These are phyloP conservation scores for Hyposoter didymator DNA, from an alignment of 2,888 invertebrate genomes.

Conservation along the genomic window DNA sequence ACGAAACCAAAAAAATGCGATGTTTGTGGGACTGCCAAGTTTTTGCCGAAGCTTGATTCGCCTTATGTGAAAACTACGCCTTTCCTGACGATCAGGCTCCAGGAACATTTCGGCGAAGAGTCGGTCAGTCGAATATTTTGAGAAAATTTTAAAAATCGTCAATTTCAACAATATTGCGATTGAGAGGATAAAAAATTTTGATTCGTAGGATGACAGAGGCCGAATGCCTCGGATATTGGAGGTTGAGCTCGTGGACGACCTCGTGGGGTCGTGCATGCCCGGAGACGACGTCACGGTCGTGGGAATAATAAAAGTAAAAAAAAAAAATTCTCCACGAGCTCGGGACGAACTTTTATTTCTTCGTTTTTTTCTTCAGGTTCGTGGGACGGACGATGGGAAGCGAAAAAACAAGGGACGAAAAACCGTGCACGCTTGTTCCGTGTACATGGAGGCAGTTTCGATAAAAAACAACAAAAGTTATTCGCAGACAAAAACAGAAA, in stretches of 20 bases:
- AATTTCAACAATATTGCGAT: not conserved
- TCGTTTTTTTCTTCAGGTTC: conserved; percentile 47
- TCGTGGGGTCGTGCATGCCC: conserved; percentile 93
- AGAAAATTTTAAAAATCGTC: no score
- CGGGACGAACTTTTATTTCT: not conserved
- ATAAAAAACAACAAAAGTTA: conserved; percentile 90
- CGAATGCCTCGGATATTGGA: conserved; percentile 92
- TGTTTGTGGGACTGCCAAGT: conserved; percentile 87
- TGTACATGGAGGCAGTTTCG: conserved; percentile 93
- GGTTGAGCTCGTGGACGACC: conserved; percentile 92
- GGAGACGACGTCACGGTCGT: conserved; percentile 95
- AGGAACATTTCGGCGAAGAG: conserved; percentile 90
- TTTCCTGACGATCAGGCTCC: conserved; percentile 93
- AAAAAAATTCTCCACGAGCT: not conserved
- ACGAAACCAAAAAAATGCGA: conserved; percentile 87
- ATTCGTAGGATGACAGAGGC: conserved; percentile 87
- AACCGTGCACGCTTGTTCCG: conserved; percentile 86
- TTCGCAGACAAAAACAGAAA: conserved; percentile 85
- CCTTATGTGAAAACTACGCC: conserved; percentile 90
- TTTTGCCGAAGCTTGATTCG: conserved; percentile 88
- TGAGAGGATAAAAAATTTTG: conserved; percentile 8
- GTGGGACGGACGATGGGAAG: conserved; percentile 84
- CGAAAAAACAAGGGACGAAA: conserved; percentile 86
- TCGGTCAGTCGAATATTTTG: conserved; percentile 84
- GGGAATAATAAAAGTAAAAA: conserved; percentile 91